phyloP scores from a whole-genome alignment of 2,888 invertebrate genomes.

The Heliconius hortense region DNA sequence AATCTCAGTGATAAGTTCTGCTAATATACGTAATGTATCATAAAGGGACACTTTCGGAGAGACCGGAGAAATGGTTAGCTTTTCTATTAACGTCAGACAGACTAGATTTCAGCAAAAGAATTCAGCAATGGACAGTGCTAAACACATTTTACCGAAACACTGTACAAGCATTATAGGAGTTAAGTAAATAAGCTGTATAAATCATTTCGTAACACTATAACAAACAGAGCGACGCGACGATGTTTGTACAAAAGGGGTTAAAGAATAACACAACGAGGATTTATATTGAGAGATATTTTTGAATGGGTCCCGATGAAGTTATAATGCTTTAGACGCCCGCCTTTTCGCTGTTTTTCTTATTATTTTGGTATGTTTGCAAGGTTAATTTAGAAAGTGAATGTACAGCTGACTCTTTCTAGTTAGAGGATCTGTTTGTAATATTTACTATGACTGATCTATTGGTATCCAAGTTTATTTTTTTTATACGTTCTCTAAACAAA shows the following conservation, averaged over 20 bases:
- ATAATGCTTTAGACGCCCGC: slow-evolving; percentile 15
- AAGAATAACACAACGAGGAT: slow-evolving; percentile 22
- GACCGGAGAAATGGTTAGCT: no score
- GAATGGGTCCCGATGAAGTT: slow-evolving; percentile 18
- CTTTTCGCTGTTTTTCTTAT: slow-evolving; percentile 19
- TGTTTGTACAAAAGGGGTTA: slow-evolving; percentile 54
- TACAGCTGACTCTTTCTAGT: background rate
- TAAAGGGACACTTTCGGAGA: no score
- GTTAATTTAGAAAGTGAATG: background rate
- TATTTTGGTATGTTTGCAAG: slow-evolving; percentile 7
- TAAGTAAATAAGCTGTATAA: slow-evolving; percentile 70
- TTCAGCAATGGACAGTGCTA: background rate
- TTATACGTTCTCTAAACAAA: no score
- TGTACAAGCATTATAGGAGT: slow-evolving; percentile 38
- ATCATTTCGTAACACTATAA: slow-evolving; percentile 65
- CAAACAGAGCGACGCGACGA: slow-evolving; percentile 52
- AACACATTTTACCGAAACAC: background rate
- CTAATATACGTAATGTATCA: background rate
- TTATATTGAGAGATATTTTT: slow-evolving; percentile 23
- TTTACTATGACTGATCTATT: no score
- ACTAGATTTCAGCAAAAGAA: background rate
- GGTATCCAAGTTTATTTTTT: no score
- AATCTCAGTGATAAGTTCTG: background rate
- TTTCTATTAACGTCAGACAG: no score
- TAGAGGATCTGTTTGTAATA: background rate